phyloP scores from a whole-genome alignment of 1,140 invertebrate genomes.

The Pseudoatta argentina region DNA sequence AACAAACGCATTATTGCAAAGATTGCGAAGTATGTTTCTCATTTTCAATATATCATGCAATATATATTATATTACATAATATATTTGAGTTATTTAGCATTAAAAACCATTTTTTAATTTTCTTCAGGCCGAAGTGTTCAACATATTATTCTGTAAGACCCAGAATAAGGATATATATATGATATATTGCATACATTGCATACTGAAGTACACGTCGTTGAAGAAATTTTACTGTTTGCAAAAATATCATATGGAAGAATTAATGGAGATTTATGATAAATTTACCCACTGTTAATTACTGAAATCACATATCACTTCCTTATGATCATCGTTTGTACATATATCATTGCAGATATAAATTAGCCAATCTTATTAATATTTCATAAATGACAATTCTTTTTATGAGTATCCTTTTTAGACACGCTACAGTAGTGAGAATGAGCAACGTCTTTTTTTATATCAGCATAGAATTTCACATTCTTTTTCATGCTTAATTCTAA shows the following conservation, averaged over 20 bases:
- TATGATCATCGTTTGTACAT: background rate
- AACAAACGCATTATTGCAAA: conserved; percentile 97
- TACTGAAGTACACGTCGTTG: conserved; percentile 93
- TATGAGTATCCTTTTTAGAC: too few species aligned
- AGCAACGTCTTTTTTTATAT: background rate
- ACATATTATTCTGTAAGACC: conserved; percentile 96
- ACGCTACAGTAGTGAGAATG: background rate
- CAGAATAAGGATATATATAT: conserved; percentile 94
- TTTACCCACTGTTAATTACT: conserved; percentile 89
- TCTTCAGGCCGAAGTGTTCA: conserved; percentile 97
- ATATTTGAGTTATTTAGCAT: background rate
- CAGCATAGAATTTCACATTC: background rate
- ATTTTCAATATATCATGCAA: background rate
- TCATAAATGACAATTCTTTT: conserved; percentile 66
- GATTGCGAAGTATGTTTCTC: conserved; percentile 94
- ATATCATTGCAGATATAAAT: conserved; percentile 37
- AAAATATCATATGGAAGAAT: conserved; percentile 96
- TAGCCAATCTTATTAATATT: conserved; percentile 82
- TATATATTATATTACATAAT: background rate
- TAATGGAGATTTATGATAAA: conserved; percentile 96
- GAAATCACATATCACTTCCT: conserved; percentile 30
- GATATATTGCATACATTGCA: conserved; percentile 99
- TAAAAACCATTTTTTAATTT: conserved; percentile 43
- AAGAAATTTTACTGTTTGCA: conserved; percentile 97
- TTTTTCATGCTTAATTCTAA: too few species aligned